A percentile compares a stretch with the other conserved stretches of the same genome.
Evolutionary conservation across 2,888 invertebrate species (phyloP).

Genomic region (Theretra japonica): DNA sequence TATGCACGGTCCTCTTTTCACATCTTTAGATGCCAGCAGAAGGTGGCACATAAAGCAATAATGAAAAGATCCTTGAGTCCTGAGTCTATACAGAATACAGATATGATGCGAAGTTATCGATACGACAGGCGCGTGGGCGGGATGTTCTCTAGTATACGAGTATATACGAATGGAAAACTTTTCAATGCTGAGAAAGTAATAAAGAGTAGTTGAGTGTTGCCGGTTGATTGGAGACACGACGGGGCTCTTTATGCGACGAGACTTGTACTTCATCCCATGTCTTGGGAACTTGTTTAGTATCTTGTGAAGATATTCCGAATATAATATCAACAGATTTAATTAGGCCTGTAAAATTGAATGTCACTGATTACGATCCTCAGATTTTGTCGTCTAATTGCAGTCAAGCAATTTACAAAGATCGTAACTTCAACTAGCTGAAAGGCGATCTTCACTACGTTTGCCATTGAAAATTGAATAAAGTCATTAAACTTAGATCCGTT

Average conservation of each 20-base stretch:
- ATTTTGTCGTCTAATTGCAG: no score
- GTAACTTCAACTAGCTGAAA: no score
- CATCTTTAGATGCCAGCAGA: neutral
- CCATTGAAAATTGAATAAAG: no score
- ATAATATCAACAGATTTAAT: no score
- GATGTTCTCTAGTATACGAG: neutral
- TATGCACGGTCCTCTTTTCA: no score
- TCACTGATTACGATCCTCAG: no score
- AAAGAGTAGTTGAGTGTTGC: slow-evolving; percentile 1
- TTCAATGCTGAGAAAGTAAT: slow-evolving; percentile 10
- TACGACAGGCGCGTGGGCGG: neutral
- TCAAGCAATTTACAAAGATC: no score
- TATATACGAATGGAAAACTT: slow-evolving; percentile 22
- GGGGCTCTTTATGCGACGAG: neutral
- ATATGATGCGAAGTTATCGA: slow-evolving; percentile 14
- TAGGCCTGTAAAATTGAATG: no score
- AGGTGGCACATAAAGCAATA: neutral
- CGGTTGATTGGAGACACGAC: neutral
- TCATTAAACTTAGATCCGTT: no score
- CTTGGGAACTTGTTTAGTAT: no score
- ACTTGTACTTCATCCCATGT: neutral
- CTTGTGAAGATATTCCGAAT: no score
- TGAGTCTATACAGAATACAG: neutral
- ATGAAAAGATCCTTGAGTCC: neutral
- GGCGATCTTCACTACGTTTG: no score